Percentiles rank a stretch among this genome's conserved stretches.
Evolutionary conservation across 1,140 invertebrate species (phyloP).

Genomic region (Drosophila sucinea): DNA sequence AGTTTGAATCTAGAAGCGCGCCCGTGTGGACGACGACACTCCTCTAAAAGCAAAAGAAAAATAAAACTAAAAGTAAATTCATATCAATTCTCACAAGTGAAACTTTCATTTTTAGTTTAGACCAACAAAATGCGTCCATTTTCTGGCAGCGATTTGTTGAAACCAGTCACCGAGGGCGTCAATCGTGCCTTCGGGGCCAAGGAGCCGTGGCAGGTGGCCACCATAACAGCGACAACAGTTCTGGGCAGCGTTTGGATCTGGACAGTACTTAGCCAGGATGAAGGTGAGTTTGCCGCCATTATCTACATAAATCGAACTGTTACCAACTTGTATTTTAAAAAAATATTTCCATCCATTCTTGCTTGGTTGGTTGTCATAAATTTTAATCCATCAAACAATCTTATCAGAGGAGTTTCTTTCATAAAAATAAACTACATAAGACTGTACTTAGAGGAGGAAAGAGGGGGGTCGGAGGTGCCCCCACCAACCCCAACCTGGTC

Average conservation of each 20-base stretch:
- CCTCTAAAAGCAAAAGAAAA: constrained; percentile 9
- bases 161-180: constrained; percentile 61
- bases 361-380: constrained; percentile 24
- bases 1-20: constrained; percentile 50
- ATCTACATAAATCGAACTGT: neutral
- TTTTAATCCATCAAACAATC: constrained; percentile 61
- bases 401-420: constrained; percentile 42
- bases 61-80: neutral
- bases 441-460: constrained; percentile 30
- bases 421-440: constrained; percentile 10
- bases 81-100: too few relatives aligned
- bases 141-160: constrained; percentile 60
- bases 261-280: constrained; percentile 88
- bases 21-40: constrained; percentile 35
- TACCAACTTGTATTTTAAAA: neutral
- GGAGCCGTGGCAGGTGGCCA: constrained; percentile 90
- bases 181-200: constrained; percentile 87
- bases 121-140: constrained; percentile 63
- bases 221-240: constrained; percentile 88
- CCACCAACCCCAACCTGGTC: neutral
- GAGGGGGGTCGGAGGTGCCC: too few relatives aligned
- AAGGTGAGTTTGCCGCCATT: constrained; percentile 85
- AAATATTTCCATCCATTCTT: constrained; percentile 16
- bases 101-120: constrained; percentile 33
- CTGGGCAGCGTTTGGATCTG: constrained; percentile 88